Base-by-base conservation (phyloP, 1,140 invertebrate genomes). In the Camponotus vicinus region DNA sequence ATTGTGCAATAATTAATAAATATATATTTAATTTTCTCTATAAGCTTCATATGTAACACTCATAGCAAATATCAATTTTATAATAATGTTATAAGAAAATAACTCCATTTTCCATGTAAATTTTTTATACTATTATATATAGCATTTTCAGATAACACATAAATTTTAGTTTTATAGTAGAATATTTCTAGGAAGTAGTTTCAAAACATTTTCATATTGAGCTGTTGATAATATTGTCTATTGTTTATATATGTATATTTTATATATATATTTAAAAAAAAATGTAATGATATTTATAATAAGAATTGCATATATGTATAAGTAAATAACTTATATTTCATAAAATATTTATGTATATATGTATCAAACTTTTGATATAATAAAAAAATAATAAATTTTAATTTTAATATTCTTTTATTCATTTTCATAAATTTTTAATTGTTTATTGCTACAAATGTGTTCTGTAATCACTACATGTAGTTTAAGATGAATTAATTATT, bases 1-100 rank as follows among this genome's bases (percentile, higher is more conserved):
- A 93, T 97, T 89, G 94, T 97, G 75, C 95, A 96, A 92, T 95
- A 93, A 93, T 75, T 67, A 59, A 84, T 49, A 15, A 45, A 57
- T 45, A 85, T 57, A 1, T 45, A 27, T 63, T 7, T 6, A 45
- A 52, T 67, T 70, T 6, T 45, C 27, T 52, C 32, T 15, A 40
- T 76, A 9, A 52, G 1, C 59, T 69, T 32, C 21, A 34, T 18
- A 55, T 55, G 34, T 4, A 45, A 1, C 11, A 61, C 3, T 49
- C 1, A 21, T 21, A 21, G 21, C 21, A 13, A 0, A 21, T 52
- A 40, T 42, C 7, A 5, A 21, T 49, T 71, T 78, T 80, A 21
- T 9, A 82, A 42, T 9, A 18, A 66, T 8, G 18, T 2, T 66
- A 40, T n/a, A 18, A 61, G 15, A 64, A 64, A 64, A 6, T 18